Evolutionary conservation across 1,140 invertebrate species (phyloP), one percentile per base, ranked within the genome.

Genomic region (Drosophila malerkotliana): DNA sequence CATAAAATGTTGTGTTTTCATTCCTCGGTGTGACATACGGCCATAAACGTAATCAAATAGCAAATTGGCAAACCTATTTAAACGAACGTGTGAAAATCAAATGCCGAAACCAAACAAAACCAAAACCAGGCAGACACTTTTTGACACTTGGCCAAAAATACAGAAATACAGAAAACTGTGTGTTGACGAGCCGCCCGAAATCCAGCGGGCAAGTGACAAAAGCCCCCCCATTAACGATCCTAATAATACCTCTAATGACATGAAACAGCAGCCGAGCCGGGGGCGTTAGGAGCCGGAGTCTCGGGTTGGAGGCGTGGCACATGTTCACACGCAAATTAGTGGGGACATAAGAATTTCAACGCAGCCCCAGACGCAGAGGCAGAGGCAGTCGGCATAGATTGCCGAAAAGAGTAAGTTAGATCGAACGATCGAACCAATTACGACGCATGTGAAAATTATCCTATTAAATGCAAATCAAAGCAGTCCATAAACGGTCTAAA

Each of bases 401-500:
- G 72, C 55, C 62, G 26, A 58, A 62, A 47, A 47, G 18, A 55
- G 10, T 12, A 37, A n/a, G 34, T n/a, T 37, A 37, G 34, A 37
- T 37, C 34, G 34, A 66, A 48, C 28, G 47, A 67, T 56, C 49
- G 41, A 52, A 44, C 39, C 79, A 90, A 90, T 90, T 90, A 90
- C 88, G 88, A 90, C 58, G 76, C 77, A 90, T 90, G 77, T 90
- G 87, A 90, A 90, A 90, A 90, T 90, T 90, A 90, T 90, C 87
- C 87, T 90, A 90, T 90, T 90, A 90, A 90, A 90, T 90, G 85
- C 64, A 68, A 71, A 88, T 88, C 67, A 88, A 85, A 88, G 72
- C 67, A 47, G 53, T 51, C 57, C 24, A 39, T 49, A 58, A 60
- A 15, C 39, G 34, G 41, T 44, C 55, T 24, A 0, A 45, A 39